Conservation (phyloP, 2,113 vertebrate species). For the Coryphaenoides rupestris region DNA sequence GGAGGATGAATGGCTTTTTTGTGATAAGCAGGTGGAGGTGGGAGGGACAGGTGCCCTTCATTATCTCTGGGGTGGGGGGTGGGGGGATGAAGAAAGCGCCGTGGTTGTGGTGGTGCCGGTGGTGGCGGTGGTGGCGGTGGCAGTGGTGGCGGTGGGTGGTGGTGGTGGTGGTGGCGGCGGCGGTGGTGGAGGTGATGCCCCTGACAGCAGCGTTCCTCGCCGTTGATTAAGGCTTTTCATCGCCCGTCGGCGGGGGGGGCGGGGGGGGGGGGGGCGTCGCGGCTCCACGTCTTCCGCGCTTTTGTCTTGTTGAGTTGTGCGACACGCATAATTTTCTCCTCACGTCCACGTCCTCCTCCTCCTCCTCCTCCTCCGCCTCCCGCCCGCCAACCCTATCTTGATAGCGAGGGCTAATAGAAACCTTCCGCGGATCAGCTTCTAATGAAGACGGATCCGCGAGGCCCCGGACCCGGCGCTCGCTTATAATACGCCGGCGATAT, state of each 20-base stretch:
- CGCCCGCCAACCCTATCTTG: slow-evolving; percentile 61
- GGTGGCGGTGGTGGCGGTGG: no score
- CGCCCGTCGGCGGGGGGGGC: slow-evolving; percentile 29
- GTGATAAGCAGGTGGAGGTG: no score
- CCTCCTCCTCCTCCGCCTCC: no score
- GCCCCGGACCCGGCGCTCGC: slow-evolving; percentile 50
- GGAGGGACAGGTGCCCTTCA: no score
- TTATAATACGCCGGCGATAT: slow-evolving; percentile 59
- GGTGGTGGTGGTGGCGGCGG: no score
- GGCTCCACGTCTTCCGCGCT: slow-evolving; percentile 30
- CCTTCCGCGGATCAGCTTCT: slow-evolving; percentile 55
- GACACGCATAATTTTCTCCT: slow-evolving; percentile 65
- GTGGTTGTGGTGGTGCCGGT: no score
- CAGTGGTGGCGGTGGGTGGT: no score
- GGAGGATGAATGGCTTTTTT: no score
- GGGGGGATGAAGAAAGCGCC: no score
- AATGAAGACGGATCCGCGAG: slow-evolving; percentile 70
- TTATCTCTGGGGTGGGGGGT: no score
- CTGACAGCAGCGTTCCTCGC: slow-evolving; percentile 50
- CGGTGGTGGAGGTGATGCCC: slow-evolving; percentile 47
- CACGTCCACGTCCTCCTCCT: no score
- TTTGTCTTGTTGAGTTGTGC: slow-evolving; percentile 54
- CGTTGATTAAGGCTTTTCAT: slow-evolving; percentile 67
- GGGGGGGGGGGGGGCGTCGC: neutral
- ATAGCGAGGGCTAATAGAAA: slow-evolving; percentile 68